Conservation (phyloP, 2,797 vertebrate species). For the Crenichthys baileyi region DNA sequence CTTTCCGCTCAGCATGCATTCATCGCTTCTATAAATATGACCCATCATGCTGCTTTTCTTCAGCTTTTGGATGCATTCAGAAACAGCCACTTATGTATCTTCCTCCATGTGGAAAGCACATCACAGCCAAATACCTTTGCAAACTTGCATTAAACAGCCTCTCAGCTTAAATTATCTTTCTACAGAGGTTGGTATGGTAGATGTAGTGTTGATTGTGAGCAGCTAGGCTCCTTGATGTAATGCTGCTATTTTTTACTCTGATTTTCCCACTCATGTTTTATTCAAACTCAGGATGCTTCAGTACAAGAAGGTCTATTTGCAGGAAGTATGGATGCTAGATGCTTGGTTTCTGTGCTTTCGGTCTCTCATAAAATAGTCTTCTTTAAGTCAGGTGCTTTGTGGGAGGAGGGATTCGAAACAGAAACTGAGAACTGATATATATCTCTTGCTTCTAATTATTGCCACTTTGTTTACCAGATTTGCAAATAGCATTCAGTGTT, state of each 20-base stretch:
- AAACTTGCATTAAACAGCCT: conserved; percentile 31
- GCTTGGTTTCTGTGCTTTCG: conserved; percentile 17
- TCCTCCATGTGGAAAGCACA: conserved; percentile 47
- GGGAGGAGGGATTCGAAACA: conserved; percentile 2
- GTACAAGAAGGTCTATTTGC: conserved; percentile 52
- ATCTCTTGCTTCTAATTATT: conserved; percentile 51
- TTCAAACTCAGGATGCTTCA: conserved; percentile 65
- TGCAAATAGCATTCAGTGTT: conserved; percentile 45
- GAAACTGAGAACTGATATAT: conserved; percentile 30
- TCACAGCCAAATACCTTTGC: conserved; percentile 49
- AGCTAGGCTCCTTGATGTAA: conserved; percentile 46
- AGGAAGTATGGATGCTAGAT: conserved; percentile 47
- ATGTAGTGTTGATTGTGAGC: conserved; percentile 38
- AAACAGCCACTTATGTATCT: conserved; percentile 52
- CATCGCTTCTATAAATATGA: conserved; percentile 69
- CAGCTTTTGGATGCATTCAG: conserved; percentile 51
- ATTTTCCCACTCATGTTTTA: conserved; percentile 76
- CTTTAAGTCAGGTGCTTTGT: conserved; percentile 24
- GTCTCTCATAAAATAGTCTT: conserved; percentile 16
- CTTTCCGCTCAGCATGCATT: conserved; percentile 42
- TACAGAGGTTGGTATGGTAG: conserved; percentile 36
- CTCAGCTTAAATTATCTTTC: conserved; percentile 36
- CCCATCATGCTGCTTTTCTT: conserved; percentile 52
- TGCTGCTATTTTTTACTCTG: conserved; percentile 64
- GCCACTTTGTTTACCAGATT: conserved; percentile 48